These are phyloP conservation scores for Danio tinwini DNA, from an alignment of 2,797 vertebrate species.

Conservation along the genomic window DNA sequence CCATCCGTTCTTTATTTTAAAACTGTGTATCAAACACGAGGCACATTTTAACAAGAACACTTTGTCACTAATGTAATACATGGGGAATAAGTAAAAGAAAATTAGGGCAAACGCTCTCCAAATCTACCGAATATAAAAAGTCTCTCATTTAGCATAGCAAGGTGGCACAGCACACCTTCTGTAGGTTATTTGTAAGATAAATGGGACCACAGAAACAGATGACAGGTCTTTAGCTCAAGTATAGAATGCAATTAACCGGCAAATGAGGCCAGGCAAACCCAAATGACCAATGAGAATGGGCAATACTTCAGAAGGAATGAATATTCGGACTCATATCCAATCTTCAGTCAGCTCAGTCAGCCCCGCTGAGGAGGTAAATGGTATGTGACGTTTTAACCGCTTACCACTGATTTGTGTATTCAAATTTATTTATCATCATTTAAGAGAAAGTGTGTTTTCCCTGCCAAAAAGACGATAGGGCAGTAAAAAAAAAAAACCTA, in stretches of 20 bases:
- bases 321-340: slow-evolving; percentile 75
- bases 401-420: slow-evolving; percentile 66
- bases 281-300: slow-evolving; percentile 85
- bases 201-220: slow-evolving; percentile 84
- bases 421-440: slow-evolving; percentile 60
- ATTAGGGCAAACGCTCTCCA: slow-evolving; percentile 46
- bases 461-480: background rate
- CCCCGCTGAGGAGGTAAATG: slow-evolving; percentile 69
- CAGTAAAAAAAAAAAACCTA: background rate
- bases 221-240: slow-evolving; percentile 86
- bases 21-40: slow-evolving; percentile 1
- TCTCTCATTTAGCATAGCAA: slow-evolving; percentile 70
- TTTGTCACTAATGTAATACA: slow-evolving; percentile 42
- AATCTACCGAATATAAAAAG: slow-evolving; percentile 48
- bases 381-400: slow-evolving; percentile 71
- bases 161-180: slow-evolving; percentile 76
- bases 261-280: slow-evolving; percentile 88
- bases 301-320: slow-evolving; percentile 79
- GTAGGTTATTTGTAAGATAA: slow-evolving; percentile 84
- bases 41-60: slow-evolving; percentile 30
- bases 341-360: slow-evolving; percentile 71
- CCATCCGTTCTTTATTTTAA: slow-evolving; percentile 14
- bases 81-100: slow-evolving; percentile 39
- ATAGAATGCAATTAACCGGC: slow-evolving; percentile 94
- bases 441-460: slow-evolving; percentile 20